These are phyloP conservation scores for Mycteria americana DNA, from an alignment of 2,797 vertebrate genomes.

Conservation along the genomic window DNA sequence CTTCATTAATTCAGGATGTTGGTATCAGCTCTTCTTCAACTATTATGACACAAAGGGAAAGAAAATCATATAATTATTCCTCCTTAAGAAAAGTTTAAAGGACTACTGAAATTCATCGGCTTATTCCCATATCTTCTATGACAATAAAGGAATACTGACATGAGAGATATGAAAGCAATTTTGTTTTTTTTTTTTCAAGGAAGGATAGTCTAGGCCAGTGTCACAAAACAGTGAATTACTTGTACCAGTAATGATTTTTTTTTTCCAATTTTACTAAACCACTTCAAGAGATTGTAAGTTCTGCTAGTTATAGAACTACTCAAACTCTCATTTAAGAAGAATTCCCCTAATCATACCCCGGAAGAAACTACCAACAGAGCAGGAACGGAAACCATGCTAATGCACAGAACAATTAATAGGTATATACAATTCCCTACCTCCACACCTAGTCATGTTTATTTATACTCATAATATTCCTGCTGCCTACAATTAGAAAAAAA, in stretches of 20 bases:
- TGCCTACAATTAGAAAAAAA: neutral
- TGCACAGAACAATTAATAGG: neutral
- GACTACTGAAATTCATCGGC: neutral
- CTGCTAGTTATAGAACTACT: neutral
- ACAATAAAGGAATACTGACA: neutral
- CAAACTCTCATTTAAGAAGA: neutral
- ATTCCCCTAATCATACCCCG: neutral
- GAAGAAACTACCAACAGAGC: neutral
- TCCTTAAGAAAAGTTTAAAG: neutral
- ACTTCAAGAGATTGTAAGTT: neutral
- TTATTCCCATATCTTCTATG: neutral
- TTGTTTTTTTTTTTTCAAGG: neutral
- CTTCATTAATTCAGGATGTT: neutral
- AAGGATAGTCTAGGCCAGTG: neutral
- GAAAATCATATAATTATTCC: neutral
- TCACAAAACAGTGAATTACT: neutral
- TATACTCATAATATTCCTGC: neutral
- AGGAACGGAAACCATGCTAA: neutral
- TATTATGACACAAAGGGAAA: neutral
- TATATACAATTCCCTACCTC: neutral
- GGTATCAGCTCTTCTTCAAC: neutral
- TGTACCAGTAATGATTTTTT: neutral
- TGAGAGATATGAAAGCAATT: neutral
- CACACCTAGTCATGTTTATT: neutral
- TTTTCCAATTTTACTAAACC: neutral